Conservation (phyloP, 1,140 invertebrate species). For the Meloidogyne chitwoodi region DNA sequence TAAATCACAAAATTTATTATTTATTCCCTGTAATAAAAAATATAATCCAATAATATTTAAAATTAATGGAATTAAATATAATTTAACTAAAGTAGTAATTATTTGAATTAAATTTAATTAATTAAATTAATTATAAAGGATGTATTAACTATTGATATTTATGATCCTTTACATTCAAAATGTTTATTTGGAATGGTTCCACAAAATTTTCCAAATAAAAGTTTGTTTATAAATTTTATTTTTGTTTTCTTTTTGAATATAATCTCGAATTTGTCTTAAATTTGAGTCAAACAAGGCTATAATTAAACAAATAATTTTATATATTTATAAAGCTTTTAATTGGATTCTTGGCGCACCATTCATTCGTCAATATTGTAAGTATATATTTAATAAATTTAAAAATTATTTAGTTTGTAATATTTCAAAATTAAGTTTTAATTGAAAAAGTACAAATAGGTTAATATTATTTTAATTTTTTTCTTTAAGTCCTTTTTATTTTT, state of each 20-base stretch:
- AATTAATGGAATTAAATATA: slow-evolving; percentile 31
- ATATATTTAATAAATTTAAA: background rate
- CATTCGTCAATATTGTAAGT: slow-evolving; percentile 43
- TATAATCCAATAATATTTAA: slow-evolving; percentile 32
- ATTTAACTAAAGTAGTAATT: background rate
- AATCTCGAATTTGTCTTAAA: too few species aligned
- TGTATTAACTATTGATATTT: slow-evolving; percentile 37
- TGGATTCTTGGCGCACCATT: slow-evolving; percentile 53
- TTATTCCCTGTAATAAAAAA: slow-evolving; percentile 30
- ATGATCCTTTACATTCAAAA: slow-evolving; percentile 18
- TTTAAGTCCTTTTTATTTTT: too few species aligned
- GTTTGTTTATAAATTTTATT: too few species aligned
- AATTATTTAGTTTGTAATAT: background rate
- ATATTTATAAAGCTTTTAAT: background rate
- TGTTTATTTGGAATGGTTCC: slow-evolving; percentile 16
- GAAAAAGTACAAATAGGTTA: too few species aligned
- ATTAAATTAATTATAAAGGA: background rate
- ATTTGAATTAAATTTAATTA: background rate
- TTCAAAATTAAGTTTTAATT: too few species aligned
- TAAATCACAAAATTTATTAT: slow-evolving; percentile 14
- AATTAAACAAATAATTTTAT: too few species aligned
- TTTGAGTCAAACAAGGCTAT: background rate
- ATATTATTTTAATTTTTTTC: too few species aligned
- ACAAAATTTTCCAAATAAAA: background rate
- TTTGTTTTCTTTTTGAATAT: background rate